These are phyloP conservation scores for Pangasius macronema DNA, from an alignment of 2,797 vertebrate species.

Conservation along the genomic window DNA sequence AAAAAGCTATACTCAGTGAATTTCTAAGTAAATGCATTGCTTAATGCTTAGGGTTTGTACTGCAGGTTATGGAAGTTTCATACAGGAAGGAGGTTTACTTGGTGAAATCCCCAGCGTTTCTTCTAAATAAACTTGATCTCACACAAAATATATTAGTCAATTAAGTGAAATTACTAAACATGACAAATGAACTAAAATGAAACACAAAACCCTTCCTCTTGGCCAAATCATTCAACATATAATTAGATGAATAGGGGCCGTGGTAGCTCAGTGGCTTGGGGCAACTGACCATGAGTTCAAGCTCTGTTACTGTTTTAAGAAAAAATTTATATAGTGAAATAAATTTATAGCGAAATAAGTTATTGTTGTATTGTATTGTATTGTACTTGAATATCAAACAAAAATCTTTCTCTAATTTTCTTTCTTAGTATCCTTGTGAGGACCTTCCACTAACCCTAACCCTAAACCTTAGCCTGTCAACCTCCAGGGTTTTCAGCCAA, in stretches of 20 bases:
- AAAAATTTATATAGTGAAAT: too few relatives aligned
- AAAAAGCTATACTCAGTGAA: background rate
- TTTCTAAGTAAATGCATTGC: background rate
- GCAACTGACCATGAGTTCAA: background rate
- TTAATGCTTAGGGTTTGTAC: background rate
- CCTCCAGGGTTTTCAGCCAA: background rate
- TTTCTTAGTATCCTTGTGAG: background rate
- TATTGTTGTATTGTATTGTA: too few relatives aligned
- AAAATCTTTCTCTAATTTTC: background rate
- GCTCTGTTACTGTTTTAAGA: background rate
- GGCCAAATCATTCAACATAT: background rate
- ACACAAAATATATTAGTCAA: background rate
- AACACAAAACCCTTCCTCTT: background rate
- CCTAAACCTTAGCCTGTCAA: background rate
- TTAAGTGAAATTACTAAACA: background rate
- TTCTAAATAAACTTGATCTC: background rate
- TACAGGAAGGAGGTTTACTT: background rate
- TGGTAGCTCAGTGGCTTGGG: background rate
- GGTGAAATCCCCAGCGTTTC: background rate
- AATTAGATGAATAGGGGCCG: background rate
- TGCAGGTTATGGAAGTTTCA: background rate
- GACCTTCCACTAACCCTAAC: background rate
- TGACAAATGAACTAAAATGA: background rate
- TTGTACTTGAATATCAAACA: background rate
- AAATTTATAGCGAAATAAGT: too few relatives aligned